Base-by-base conservation (phyloP, 2,888 invertebrate genomes). In the Lysandra bellargus region DNA sequence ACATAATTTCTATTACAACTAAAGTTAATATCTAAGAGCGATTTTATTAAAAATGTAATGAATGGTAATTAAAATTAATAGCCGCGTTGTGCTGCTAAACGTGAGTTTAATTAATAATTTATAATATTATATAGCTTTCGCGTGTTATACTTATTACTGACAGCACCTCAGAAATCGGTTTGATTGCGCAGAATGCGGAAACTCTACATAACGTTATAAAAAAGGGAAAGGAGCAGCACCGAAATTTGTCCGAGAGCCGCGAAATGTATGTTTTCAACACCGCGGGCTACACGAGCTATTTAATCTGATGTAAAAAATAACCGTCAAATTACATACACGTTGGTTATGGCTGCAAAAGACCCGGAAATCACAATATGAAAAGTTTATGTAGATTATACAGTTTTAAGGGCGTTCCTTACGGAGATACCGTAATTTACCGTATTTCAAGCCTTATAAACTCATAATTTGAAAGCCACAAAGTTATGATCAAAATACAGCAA, bases 41-140 rank as follows among this genome's bases (percentile, higher is more conserved):
- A 69, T 69, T 33, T 69, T 69, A 33, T 69, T 69, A 17, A 69
- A 64, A 64, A 69, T 17, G 69, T 69, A 69, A 30, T 75, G 49
- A 61, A 72, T 77, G 78, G 61, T 73, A 75, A 64, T 64, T 74
- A 75, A 78, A 76, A 74, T 75, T 33, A 49, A 78, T 64, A 78
- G 61, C 61, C 14, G 37, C 78, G 17, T 78, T 64, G 53, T 33
- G 49, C 76, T 61, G 61, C 30, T 73, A 78, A 80, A 78, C 78
- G 77, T 78, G 72, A 80, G 78, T 78, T 80, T 76, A 76, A 80
- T 78, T 80, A 78, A 60, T 79, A 75, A 76, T 69, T 69, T 37
- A 69, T 69, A 69, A 33, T 69, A 69, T 69, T 69, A 75, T 49
- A 75, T 75, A 49, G 49, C 75, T 75, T 75, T 75, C 75, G 75